phyloP scores from a whole-genome alignment of 2,888 invertebrate species.

The Argyresthia albistria region DNA sequence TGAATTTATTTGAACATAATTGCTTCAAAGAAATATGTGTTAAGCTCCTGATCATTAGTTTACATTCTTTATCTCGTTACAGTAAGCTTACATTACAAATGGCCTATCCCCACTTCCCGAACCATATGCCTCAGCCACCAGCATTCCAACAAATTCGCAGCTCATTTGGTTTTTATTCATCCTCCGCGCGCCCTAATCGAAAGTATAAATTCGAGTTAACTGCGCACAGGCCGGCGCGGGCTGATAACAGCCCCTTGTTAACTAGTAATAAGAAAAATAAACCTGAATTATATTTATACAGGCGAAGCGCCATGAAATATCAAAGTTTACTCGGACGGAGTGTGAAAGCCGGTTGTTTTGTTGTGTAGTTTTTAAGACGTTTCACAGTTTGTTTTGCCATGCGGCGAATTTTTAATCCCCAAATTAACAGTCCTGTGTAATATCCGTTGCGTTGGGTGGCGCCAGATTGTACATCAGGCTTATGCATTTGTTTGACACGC shows the following conservation, averaged over 20 bases:
- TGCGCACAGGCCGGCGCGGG: constrained; percentile 40
- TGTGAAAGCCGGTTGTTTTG: not conserved
- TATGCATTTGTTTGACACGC: too few relatives aligned
- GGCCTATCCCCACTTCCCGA: constrained; percentile 20
- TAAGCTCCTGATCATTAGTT: too few relatives aligned
- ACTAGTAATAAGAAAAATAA: constrained; percentile 66
- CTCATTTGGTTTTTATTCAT: constrained; percentile 72
- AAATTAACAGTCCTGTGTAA: too few relatives aligned
- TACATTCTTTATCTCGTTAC: too few relatives aligned
- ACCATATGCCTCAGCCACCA: constrained; percentile 28
- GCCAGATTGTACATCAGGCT: too few relatives aligned
- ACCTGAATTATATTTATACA: constrained; percentile 48
- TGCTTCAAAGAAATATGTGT: too few relatives aligned
- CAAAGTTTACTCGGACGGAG: constrained; percentile 32
- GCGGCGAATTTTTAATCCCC: too few relatives aligned
- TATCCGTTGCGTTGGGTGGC: too few relatives aligned
- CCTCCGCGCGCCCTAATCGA: constrained; percentile 59
- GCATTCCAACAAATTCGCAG: constrained; percentile 63
- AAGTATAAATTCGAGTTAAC: constrained; percentile 67
- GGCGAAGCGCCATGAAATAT: constrained; percentile 37
- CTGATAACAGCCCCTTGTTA: constrained; percentile 60
- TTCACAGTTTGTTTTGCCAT: too few relatives aligned
- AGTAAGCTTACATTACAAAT: not conserved
- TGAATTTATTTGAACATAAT: too few relatives aligned
- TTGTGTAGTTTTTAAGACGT: not conserved